A percentile compares a stretch with the other conserved stretches of the same genome.
Evolutionary conservation across 2,113 vertebrate genomes (phyloP).

Genomic region (Hypanus sabinus): DNA sequence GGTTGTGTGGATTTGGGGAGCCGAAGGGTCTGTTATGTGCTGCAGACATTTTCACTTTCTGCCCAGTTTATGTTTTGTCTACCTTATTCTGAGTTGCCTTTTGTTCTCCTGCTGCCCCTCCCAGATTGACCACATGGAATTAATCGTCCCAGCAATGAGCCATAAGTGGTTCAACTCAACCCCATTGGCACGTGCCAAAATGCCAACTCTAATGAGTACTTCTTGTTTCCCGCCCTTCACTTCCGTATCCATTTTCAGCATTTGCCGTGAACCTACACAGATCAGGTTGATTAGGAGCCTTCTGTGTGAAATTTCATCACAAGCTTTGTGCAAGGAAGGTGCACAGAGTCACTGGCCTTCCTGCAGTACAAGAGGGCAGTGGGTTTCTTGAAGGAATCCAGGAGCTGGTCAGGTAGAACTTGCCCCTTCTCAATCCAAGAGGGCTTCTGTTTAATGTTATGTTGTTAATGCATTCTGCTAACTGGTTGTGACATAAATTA

Average conservation of each 20-base stretch:
- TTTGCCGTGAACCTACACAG: background rate
- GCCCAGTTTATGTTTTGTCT: background rate
- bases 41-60: background rate
- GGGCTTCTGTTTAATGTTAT: background rate
- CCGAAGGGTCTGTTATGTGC: background rate
- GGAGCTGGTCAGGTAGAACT: background rate
- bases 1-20: too few relatives aligned
- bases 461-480: too few relatives aligned
- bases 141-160: background rate
- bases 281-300: background rate
- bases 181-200: background rate
- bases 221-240: background rate
- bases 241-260: background rate
- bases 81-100: background rate
- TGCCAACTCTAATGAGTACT: background rate
- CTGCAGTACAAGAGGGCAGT: background rate
- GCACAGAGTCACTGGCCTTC: too few relatives aligned
- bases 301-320: background rate
- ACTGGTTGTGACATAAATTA: too few relatives aligned
- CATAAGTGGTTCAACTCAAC: background rate
- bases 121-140: background rate
- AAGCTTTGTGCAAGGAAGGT: background rate
- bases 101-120: background rate
- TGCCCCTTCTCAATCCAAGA: background rate
- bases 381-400: background rate